Evolutionary conservation across 2,888 invertebrate genomes (phyloP), one percentile per base, ranked within the genome.

Genomic region (Leuctra nigra): DNA sequence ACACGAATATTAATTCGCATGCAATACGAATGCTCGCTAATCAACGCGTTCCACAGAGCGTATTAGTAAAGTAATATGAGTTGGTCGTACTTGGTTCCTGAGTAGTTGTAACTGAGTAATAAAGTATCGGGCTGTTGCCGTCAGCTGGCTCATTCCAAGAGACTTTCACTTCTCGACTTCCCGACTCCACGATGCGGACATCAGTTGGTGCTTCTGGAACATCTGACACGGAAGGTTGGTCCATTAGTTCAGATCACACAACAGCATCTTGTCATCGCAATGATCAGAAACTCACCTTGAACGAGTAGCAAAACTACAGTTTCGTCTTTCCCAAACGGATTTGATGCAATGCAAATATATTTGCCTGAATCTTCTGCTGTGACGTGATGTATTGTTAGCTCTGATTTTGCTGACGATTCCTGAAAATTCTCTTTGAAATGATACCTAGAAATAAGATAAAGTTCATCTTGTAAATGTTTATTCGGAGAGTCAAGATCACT

Each of bases 31-130:
- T n/a, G n/a, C n/a, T n/a, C n/a, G n/a, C n/a, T n/a, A n/a, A n/a
- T n/a, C n/a, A n/a, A n/a, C n/a, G n/a, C n/a, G n/a, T n/a, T n/a
- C n/a, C n/a, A n/a, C n/a, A n/a, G n/a, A n/a, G n/a, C n/a, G n/a
- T n/a, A n/a, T n/a, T n/a, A n/a, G n/a, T n/a, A n/a, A n/a, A n/a
- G n/a, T n/a, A n/a, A n/a, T n/a, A n/a, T n/a, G n/a, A n/a, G n/a
- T n/a, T n/a, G n/a, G n/a, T n/a, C 63, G 57, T 60, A 68, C 68
- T 67, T 64, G 65, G 66, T 2, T 66, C 65, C 55, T 68, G 68
- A 56, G 69, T 71, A 63, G 68, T 70, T 62, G 71, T 69, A 4
- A 75, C 66, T 33, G 69, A 66, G 62, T 71, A 74, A 39, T 66
- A 65, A 20, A 67, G 61, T 24, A 75, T 66, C 3, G 69, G 67